A percentile compares a stretch with the other conserved stretches of the same genome.
Conservation (phyloP, 2,113 vertebrate species). For the Aspiorhynchus laticeps region DNA sequence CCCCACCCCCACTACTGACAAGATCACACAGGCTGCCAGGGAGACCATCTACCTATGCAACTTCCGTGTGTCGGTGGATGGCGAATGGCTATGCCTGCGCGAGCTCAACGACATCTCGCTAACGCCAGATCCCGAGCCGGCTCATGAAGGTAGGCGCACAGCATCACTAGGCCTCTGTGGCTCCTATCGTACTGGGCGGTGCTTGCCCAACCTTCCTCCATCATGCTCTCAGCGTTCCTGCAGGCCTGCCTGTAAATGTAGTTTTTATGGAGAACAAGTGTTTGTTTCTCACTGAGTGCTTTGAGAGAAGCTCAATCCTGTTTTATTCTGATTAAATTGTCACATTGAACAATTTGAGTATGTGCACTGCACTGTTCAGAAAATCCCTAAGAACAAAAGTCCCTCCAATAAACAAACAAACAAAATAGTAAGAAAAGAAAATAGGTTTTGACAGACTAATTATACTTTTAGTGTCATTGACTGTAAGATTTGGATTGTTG, state of each 20-base stretch:
- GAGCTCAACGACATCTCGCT: slow-evolving; percentile 99
- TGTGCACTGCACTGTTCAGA: neutral
- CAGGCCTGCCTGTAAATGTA: slow-evolving; percentile 47
- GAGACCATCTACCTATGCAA: slow-evolving; percentile 99
- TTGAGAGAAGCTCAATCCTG: neutral
- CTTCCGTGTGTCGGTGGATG: slow-evolving; percentile 98
- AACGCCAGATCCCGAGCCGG: slow-evolving; percentile 96
- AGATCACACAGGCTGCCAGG: slow-evolving; percentile 99
- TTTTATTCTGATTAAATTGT: neutral
- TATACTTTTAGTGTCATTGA: neutral
- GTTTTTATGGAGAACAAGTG: slow-evolving; percentile 4
- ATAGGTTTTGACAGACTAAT: neutral
- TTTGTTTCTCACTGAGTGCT: neutral
- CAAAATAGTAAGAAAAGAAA: neutral
- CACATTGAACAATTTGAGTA: slow-evolving; percentile 12
- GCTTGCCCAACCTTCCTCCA: slow-evolving; percentile 21
- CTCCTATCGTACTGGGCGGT: slow-evolving; percentile 29
- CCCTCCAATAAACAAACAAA: neutral
- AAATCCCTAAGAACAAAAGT: neutral
- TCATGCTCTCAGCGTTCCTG: slow-evolving; percentile 18
- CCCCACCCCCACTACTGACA: slow-evolving; percentile 98
- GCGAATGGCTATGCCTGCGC: slow-evolving; percentile 97
- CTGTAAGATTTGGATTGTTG: neutral
- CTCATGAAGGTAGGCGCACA: slow-evolving; percentile 89
- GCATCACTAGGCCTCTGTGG: slow-evolving; percentile 40